phyloP scores from a whole-genome alignment of 2,797 vertebrate species.

The Xenopus petersii region DNA sequence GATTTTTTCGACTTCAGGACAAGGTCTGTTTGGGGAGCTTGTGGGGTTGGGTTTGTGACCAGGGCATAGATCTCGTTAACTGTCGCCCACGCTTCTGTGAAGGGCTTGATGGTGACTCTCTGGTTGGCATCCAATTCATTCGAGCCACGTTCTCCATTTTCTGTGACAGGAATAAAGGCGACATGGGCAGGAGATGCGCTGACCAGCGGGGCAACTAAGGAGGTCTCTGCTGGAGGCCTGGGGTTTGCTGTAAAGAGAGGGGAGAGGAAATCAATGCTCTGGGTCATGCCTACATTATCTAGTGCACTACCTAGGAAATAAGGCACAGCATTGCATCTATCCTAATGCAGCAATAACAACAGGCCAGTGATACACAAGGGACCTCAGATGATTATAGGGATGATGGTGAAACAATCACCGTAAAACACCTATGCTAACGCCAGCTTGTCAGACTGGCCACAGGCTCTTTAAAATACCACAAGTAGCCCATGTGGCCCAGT shows the following conservation, averaged over 20 bases:
- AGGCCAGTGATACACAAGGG: too few relatives aligned
- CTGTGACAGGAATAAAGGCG: constrained; percentile 13
- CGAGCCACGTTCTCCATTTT: constrained; percentile 16
- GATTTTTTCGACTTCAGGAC: background rate
- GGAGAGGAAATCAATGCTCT: background rate
- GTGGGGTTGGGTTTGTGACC: background rate
- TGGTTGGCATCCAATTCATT: background rate
- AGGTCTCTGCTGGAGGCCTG: constrained; percentile 6
- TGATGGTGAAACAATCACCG: too few relatives aligned
- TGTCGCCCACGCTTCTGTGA: constrained; percentile 18
- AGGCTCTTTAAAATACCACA: too few relatives aligned
- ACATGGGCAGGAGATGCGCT: constrained; percentile 14
- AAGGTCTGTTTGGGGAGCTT: background rate
- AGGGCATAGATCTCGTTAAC: constrained; percentile 54
- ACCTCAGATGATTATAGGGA: too few relatives aligned
- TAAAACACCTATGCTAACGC: too few relatives aligned
- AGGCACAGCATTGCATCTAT: too few relatives aligned
- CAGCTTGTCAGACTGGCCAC: too few relatives aligned
- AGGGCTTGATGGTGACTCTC: constrained; percentile 8
- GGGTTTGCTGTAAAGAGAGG: constrained; percentile 14
- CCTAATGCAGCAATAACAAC: too few relatives aligned
- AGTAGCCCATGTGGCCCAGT: too few relatives aligned
- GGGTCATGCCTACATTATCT: too few relatives aligned
- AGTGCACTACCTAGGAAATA: too few relatives aligned
- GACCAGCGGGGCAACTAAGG: constrained; percentile 14